Evolutionary conservation across 1,140 invertebrate species (phyloP).

Genomic region (Halictus rubicundus): DNA sequence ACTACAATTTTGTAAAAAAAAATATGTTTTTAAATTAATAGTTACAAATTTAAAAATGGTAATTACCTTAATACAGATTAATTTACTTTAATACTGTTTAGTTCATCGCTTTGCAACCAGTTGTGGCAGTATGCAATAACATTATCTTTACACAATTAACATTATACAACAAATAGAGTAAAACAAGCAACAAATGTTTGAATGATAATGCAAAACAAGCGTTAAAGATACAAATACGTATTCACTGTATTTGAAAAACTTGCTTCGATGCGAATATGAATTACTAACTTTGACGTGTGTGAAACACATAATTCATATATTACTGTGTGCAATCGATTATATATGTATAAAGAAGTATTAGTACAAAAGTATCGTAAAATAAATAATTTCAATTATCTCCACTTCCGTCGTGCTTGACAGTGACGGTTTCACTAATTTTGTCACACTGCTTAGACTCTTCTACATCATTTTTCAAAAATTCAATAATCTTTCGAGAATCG

Average conservation of each 20-base stretch:
- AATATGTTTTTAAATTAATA: slow-evolving; percentile 6
- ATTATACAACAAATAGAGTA: not conserved
- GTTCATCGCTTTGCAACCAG: not conserved
- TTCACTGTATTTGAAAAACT: not conserved
- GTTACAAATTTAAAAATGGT: not conserved
- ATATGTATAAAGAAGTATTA: not conserved
- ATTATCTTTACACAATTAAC: not conserved
- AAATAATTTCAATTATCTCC: slow-evolving; percentile 17
- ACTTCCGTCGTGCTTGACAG: not conserved
- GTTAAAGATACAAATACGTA: not conserved
- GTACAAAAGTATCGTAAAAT: not conserved
- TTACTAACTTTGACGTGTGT: too few relatives aligned
- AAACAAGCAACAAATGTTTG: not conserved
- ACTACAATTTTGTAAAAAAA: not conserved
- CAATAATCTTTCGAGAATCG: not conserved
- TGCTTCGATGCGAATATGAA: not conserved
- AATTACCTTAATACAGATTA: not conserved
- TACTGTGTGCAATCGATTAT: not conserved
- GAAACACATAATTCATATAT: too few relatives aligned
- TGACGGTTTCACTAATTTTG: too few relatives aligned
- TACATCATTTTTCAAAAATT: not conserved
- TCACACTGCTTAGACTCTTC: not conserved
- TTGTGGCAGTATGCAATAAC: not conserved
- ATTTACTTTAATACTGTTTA: not conserved
- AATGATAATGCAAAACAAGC: not conserved